Percentiles rank a stretch among this genome's conserved stretches.
These are phyloP conservation scores for Leptopilina syphax DNA, from an alignment of 2,888 invertebrate species.

Conservation along the genomic window DNA sequence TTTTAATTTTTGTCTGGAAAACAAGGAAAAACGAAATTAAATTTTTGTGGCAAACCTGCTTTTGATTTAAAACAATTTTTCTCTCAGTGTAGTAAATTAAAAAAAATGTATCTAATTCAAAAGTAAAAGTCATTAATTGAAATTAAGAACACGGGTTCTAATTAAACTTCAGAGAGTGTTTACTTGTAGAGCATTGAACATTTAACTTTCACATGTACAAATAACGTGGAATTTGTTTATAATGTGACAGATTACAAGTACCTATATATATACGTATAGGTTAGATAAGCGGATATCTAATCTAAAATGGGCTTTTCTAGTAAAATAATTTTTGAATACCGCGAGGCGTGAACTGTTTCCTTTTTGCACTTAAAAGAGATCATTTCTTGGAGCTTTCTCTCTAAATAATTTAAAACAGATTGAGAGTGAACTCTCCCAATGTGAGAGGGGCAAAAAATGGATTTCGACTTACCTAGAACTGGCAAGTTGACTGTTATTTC, in stretches of 20 bases:
- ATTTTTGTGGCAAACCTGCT: no score
- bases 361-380: not conserved
- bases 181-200: not conserved
- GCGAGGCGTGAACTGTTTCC: not conserved
- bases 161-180: no score
- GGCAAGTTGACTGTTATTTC: constrained; percentile 72
- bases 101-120: no score
- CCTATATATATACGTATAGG: not conserved
- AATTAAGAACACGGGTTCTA: no score
- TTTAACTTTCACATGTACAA: not conserved
- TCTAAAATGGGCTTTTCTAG: constrained; percentile 9
- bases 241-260: not conserved
- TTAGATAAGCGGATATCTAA: constrained; percentile 23
- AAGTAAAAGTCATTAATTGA: no score
- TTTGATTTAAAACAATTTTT: no score
- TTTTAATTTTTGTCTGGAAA: no score
- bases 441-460: constrained; percentile 47
- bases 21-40: no score
- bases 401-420: not conserved
- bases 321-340: not conserved
- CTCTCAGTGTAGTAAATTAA: no score
- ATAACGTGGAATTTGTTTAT: not conserved
- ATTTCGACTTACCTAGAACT: constrained; percentile 76
- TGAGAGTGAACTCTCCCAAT: not conserved
- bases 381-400: not conserved